These are phyloP conservation scores for Notolabrus celidotus DNA, from an alignment of 2,797 vertebrate species.

Conservation along the genomic window DNA sequence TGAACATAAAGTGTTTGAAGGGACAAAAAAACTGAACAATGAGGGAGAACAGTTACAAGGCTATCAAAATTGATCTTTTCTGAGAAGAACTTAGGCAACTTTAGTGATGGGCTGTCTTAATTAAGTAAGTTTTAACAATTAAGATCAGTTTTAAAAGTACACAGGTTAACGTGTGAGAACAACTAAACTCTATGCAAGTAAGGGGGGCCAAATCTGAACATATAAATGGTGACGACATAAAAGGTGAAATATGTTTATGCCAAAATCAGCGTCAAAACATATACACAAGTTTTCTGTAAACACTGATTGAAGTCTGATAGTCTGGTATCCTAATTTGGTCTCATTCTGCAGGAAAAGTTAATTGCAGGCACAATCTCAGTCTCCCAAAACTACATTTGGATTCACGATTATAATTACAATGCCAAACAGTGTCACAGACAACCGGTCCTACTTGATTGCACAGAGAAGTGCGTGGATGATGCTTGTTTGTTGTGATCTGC, in stretches of 20 bases:
- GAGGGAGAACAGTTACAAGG: too few species aligned
- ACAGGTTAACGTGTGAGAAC: constrained; percentile 11
- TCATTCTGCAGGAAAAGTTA: not conserved
- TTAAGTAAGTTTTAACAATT: not conserved
- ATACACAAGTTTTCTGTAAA: not conserved
- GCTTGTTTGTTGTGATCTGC: not conserved
- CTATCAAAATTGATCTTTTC: not conserved
- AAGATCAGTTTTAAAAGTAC: not conserved
- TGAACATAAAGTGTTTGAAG: constrained; percentile 6
- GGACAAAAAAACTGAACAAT: constrained; percentile 28
- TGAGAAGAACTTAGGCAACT: constrained; percentile 31
- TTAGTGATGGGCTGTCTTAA: not conserved
- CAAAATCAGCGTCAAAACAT: too few species aligned
- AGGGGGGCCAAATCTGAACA: not conserved
- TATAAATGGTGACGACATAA: not conserved
- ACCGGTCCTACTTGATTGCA: not conserved
- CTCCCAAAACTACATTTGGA: too few species aligned
- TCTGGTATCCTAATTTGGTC: not conserved
- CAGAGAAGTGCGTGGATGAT: not conserved
- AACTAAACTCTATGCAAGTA: constrained; percentile 10
- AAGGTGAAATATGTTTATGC: not conserved
- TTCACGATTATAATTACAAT: too few species aligned
- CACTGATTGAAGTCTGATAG: not conserved
- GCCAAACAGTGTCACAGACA: too few species aligned
- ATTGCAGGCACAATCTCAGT: too few species aligned